These are phyloP conservation scores for Solenodon paradoxus DNA, from an alignment of 2,113 vertebrate species.

Conservation along the genomic window DNA sequence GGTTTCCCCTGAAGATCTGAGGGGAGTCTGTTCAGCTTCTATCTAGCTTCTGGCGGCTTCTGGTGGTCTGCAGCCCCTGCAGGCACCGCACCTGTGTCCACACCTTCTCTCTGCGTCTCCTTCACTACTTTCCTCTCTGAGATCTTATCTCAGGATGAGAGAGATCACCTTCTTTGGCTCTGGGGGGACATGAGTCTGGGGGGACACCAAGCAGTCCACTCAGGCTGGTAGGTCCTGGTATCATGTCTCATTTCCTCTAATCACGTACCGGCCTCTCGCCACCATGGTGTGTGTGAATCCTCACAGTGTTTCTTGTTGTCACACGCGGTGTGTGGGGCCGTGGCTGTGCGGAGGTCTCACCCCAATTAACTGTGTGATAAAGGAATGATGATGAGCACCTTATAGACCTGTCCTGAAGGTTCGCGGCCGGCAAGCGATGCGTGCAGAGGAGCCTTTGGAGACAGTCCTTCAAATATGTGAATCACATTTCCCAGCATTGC, in stretches of 20 bases:
- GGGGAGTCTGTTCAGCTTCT: background rate
- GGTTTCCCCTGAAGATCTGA: background rate
- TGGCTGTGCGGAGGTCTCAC: too few relatives aligned
- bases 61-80: too few relatives aligned
- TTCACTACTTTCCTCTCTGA: background rate
- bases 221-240: too few relatives aligned
- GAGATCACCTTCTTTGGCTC: background rate
- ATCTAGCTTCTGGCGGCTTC: too few relatives aligned
- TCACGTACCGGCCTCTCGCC: background rate
- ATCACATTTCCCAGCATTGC: background rate
- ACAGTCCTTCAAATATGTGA: background rate
- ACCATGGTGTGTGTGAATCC: background rate
- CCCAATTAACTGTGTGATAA: too few relatives aligned
- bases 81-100: too few relatives aligned
- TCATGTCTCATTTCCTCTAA: background rate
- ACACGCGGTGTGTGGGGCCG: too few relatives aligned
- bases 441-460: background rate
- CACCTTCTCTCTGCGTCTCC: too few relatives aligned
- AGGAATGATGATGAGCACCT: background rate
- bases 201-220: rapidly evolving
- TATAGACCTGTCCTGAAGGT: background rate
- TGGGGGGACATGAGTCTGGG: background rate
- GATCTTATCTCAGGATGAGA: background rate
- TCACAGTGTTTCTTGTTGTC: background rate
- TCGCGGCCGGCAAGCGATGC: background rate